Evolutionary conservation across 2,797 vertebrate genomes (phyloP).

Genomic region (Vespertilio murinus): DNA sequence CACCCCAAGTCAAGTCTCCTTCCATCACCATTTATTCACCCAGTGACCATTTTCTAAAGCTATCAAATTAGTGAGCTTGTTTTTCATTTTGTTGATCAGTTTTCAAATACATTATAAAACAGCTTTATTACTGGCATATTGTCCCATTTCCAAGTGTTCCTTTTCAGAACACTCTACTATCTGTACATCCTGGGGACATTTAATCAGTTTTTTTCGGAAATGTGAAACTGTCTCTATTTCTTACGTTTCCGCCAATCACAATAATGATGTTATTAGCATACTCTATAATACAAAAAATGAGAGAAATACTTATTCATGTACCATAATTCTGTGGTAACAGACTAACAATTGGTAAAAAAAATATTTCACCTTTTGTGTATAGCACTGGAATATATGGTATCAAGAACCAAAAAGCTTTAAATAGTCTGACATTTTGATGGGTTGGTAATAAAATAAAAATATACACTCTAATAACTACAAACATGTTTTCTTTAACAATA

Average conservation of each 20-base stretch:
- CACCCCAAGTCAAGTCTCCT: background rate
- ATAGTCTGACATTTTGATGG: background rate
- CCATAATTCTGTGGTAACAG: background rate
- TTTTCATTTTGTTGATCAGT: conserved; percentile 1
- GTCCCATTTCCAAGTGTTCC: conserved; percentile 12
- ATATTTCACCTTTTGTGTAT: background rate
- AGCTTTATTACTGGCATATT: conserved; percentile 37
- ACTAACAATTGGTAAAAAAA: background rate
- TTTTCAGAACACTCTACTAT: conserved; percentile 10
- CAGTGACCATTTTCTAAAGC: conserved; percentile 65
- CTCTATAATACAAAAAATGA: background rate
- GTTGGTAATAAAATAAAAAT: conserved; percentile 20
- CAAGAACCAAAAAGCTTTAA: background rate
- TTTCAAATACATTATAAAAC: background rate
- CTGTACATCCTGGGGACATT: background rate
- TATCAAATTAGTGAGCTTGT: conserved; percentile 40
- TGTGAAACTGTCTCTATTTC: background rate
- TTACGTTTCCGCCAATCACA: conserved; percentile 8
- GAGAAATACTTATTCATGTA: background rate
- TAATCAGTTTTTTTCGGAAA: conserved; percentile 29
- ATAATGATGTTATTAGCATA: conserved; percentile 25
- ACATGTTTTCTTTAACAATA: background rate
- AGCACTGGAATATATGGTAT: background rate
- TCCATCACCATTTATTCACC: background rate
- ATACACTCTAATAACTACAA: background rate